A percentile compares a stretch with the other conserved stretches of the same genome.
These are phyloP conservation scores for Trichacis sp. DNA, from an alignment of 2,888 invertebrate genomes.

Conservation along the genomic window DNA sequence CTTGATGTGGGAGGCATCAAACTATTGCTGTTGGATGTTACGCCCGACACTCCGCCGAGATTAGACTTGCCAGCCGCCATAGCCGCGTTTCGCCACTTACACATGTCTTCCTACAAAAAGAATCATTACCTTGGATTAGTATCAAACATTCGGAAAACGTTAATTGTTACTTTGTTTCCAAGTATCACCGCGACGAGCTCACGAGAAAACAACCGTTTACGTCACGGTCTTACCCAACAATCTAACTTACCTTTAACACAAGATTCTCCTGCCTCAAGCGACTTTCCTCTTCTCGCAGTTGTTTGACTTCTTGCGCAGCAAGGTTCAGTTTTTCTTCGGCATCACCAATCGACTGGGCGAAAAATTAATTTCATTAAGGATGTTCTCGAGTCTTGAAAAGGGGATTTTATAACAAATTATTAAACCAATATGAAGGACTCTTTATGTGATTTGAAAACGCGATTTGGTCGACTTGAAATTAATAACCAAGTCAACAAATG, in stretches of 20 bases:
- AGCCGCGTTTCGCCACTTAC: constrained; percentile 59
- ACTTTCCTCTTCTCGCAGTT: constrained; percentile 83
- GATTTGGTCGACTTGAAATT: no score
- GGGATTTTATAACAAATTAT: no score
- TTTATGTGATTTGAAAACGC: no score
- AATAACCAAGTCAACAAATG: no score
- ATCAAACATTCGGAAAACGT: no score
- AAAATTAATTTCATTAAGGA: constrained; percentile 20
- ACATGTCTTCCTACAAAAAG: constrained; percentile 62
- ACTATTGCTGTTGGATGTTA: constrained; percentile 49
- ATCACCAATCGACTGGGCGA: constrained; percentile 51
- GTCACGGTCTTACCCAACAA: no score
- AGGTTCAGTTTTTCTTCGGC: constrained; percentile 75
- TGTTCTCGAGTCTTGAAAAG: no score
- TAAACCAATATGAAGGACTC: no score
- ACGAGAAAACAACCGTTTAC: no score
- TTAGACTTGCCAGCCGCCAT: constrained; percentile 51
- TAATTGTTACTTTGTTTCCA: background rate
- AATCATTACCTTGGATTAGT: no score
- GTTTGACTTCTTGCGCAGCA: constrained; percentile 80
- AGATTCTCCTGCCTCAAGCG: constrained; percentile 87
- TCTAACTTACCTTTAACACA: constrained; percentile 82
- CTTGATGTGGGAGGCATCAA: constrained; percentile 44
- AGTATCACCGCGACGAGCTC: background rate
- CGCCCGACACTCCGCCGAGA: constrained; percentile 51